Conservation (phyloP, 1,140 invertebrate genomes). For the Drosophila insularis region DNA sequence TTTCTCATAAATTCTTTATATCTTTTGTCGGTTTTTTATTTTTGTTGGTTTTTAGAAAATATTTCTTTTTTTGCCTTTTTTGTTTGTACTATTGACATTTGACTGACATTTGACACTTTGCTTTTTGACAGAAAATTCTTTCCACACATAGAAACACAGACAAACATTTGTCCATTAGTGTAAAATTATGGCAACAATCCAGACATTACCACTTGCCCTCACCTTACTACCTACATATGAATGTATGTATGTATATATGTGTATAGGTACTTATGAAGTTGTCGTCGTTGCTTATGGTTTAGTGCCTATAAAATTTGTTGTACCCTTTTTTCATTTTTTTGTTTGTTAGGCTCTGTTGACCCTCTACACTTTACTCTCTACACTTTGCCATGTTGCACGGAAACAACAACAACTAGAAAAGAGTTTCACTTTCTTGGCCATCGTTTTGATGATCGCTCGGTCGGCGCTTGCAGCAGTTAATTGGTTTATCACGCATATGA, state of each 20-base stretch:
- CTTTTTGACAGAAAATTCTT: slow-evolving; percentile 1
- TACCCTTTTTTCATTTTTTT: no score
- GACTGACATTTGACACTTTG: slow-evolving; percentile 24
- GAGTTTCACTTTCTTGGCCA: slow-evolving; percentile 64
- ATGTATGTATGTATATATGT: not conserved
- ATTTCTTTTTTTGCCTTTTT: not conserved
- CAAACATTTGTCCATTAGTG: slow-evolving; percentile 12
- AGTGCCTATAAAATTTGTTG: no score
- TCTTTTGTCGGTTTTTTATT: no score
- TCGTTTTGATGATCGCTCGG: slow-evolving; percentile 33
- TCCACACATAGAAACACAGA: slow-evolving; percentile 29
- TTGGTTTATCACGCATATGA: slow-evolving; percentile 74
- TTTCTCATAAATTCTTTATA: slow-evolving; percentile 18
- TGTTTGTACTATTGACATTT: slow-evolving; percentile 11
- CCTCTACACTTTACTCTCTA: not conserved
- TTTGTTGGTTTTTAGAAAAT: not conserved
- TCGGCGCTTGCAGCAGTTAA: slow-evolving; percentile 51
- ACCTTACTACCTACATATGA: not conserved
- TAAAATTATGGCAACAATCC: not conserved
- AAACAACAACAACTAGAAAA: slow-evolving; percentile 1
- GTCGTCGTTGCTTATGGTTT: no score
- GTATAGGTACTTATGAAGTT: not conserved
- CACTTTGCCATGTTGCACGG: slow-evolving; percentile 3
- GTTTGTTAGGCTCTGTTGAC: not conserved
- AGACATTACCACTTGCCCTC: not conserved